These are phyloP conservation scores for Thunnus albacares DNA, from an alignment of 2,797 vertebrate species.

Conservation along the genomic window DNA sequence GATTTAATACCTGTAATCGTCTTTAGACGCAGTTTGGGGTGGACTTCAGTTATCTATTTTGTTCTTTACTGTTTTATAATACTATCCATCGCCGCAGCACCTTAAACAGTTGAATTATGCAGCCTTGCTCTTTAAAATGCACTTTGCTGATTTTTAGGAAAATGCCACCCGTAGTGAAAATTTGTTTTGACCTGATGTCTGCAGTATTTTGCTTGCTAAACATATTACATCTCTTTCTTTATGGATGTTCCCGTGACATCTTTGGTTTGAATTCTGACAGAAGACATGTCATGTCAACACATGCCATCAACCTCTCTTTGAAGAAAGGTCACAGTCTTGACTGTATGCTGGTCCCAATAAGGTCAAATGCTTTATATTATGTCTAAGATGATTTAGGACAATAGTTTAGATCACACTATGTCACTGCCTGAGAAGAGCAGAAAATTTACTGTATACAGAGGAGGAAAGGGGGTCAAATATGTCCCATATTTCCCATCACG, in stretches of 20 bases:
- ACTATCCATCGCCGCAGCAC: neutral
- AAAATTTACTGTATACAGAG: neutral
- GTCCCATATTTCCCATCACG: neutral
- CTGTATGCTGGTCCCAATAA: neutral
- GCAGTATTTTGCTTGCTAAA: neutral
- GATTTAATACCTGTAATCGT: slow-evolving; percentile 57
- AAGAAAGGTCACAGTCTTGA: neutral
- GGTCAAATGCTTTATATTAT: neutral
- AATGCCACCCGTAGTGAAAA: neutral
- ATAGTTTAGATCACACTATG: neutral
- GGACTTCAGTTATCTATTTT: slow-evolving; percentile 13
- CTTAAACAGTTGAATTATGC: neutral
- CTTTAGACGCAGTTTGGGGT: slow-evolving; percentile 21
- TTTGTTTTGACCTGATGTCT: neutral
- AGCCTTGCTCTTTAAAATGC: neutral
- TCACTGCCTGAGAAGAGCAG: neutral
- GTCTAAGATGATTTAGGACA: neutral
- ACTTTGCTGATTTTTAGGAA: neutral
- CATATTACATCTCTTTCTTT: neutral
- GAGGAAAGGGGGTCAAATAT: neutral
- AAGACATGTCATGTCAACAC: neutral
- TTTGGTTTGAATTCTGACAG: neutral
- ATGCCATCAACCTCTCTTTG: neutral
- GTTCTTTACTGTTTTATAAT: neutral
- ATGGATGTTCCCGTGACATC: neutral